Evolutionary conservation across 2,888 invertebrate genomes (phyloP).

Genomic region (Euphydryas editha): DNA sequence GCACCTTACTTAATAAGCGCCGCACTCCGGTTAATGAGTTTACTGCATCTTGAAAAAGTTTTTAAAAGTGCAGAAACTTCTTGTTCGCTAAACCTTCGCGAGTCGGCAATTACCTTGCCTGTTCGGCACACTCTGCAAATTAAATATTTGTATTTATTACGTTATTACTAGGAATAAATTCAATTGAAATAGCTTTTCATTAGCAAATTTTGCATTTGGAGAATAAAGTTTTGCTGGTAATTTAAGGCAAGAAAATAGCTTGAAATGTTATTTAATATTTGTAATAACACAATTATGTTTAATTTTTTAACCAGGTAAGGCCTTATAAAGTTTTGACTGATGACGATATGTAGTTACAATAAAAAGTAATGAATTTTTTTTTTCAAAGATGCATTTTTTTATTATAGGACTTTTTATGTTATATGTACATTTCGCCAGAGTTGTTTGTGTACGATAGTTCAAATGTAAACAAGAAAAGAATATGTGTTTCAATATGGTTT

Average conservation of each 20-base stretch:
- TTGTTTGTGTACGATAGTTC: too few relatives aligned
- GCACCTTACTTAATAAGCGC: conserved; percentile 65
- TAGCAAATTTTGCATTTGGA: conserved; percentile 15
- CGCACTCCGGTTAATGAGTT: conserved; percentile 78
- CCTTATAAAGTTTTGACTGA: too few relatives aligned
- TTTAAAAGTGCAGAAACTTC: conserved; percentile 69
- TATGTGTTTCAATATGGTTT: too few relatives aligned
- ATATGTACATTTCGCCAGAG: too few relatives aligned
- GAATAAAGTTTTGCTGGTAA: conserved; percentile 14
- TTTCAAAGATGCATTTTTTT: too few relatives aligned
- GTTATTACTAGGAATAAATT: conserved; percentile 33
- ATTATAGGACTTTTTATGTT: too few relatives aligned
- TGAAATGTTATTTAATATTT: not conserved
- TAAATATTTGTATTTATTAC: conserved; percentile 54
- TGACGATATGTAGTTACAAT: too few relatives aligned
- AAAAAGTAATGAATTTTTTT: too few relatives aligned
- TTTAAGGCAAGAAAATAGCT: not conserved
- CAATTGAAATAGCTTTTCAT: conserved; percentile 33
- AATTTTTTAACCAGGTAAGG: not conserved
- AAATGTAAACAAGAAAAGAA: too few relatives aligned
- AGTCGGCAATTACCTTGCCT: conserved; percentile 69
- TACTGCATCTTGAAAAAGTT: conserved; percentile 70
- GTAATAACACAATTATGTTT: not conserved
- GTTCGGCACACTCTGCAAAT: conserved; percentile 49
- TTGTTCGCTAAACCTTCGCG: conserved; percentile 61